Evolutionary conservation across 2,113 vertebrate genomes (phyloP).

Genomic region (Apaloderma vittatum): DNA sequence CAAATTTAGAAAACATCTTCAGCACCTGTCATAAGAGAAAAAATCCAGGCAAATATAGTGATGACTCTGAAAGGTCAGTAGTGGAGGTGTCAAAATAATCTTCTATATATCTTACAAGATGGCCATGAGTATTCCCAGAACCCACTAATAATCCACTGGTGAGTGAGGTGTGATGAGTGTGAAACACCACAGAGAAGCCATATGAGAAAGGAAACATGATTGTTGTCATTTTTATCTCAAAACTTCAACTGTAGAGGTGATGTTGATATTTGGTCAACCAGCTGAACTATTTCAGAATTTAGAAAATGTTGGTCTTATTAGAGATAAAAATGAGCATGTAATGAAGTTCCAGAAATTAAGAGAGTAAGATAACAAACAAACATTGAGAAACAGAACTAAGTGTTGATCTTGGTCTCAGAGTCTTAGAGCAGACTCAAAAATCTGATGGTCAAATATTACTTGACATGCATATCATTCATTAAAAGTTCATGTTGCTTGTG

Average conservation of each 20-base stretch:
- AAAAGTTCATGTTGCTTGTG: background rate
- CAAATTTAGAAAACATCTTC: background rate
- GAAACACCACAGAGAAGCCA: background rate
- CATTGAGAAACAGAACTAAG: background rate
- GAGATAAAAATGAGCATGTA: background rate
- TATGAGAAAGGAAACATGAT: background rate
- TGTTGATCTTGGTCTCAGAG: background rate
- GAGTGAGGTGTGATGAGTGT: background rate
- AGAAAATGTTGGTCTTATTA: background rate
- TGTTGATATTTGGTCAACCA: background rate
- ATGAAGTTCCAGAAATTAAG: background rate
- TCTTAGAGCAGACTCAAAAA: background rate
- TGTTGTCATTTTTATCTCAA: background rate
- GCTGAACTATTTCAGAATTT: background rate
- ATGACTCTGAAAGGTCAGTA: background rate
- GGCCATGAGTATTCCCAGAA: background rate
- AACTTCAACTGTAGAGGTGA: background rate
- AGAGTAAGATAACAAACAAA: background rate
- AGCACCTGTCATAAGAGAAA: background rate
- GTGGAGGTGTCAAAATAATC: background rate
- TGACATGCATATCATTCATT: background rate
- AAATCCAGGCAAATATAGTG: background rate
- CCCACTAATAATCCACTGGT: background rate
- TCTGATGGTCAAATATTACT: background rate
- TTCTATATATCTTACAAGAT: background rate